Base-by-base conservation (phyloP, 92 coral and sea anemone genomes). In the Actinernus sp. region DNA sequence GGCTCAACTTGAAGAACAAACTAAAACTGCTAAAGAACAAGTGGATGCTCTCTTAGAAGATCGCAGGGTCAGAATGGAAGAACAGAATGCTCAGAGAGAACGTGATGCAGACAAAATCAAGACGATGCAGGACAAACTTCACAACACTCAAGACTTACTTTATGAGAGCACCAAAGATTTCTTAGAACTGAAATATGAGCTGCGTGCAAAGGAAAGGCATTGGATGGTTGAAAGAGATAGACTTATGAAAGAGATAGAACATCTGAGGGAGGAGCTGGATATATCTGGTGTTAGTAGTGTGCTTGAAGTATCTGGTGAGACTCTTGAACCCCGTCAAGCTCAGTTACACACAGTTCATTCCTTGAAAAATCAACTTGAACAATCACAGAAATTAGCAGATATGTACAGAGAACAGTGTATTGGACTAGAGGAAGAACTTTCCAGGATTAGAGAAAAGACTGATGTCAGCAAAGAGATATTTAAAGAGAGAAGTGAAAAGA, bases 321-420 rank as follows among this genome's bases (percentile, higher is more conserved):
- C 86, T 0, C 51, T 91, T 17, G 99, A 95, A 31, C 99, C 99
- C 7, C 88, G 93, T 21, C 95, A 83, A 38, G 96, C 97, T 2
- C 99, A 95, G 64, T 63, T 83, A 0, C 74, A 87, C 44, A 91
- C 97, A 19, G 88, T 95, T 17, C 95, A 95, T 58, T 91, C 99
- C 29, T 64, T 95, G 24, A 95, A 89, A 37, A 82, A 84, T 58
- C 97, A 95, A 46, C 76, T 92, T 64, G 99, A 84, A 58, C 99
- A 95, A 81, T 54, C 97, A 1, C 95, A 92, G 52, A 95, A 88
- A 67, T 93, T 95, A 30, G 90, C 99, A 23, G 99, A 95, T 53
- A 95, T 91, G 97, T 95, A 95, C 70, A 76, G 99, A 41, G 99
- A 95, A 39, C 99, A 95, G 44, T 95, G 99, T 48, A 95, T 95